Evolutionary conservation across 37 sponge, comb jelly and placozoan genomes (phyloP).

Genomic region (Petrosia ficiformis): DNA sequence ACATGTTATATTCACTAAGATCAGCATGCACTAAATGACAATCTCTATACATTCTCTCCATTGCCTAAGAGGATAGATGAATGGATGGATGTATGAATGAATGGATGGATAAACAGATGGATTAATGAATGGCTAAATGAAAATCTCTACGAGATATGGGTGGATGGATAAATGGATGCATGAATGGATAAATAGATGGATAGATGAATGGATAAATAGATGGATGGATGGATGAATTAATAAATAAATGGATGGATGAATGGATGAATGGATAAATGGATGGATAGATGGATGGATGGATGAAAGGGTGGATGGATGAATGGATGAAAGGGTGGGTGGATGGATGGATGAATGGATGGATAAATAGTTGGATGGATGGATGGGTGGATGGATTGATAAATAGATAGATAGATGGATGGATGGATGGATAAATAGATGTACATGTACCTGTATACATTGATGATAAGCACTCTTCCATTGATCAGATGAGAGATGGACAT

Average conservation of each 20-base stretch:
- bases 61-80: constrained; percentile 27
- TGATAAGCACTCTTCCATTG: constrained; percentile 78
- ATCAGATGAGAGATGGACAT: constrained; percentile 57
- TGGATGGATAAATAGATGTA: not conserved
- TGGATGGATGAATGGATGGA: no score
- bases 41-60: constrained; percentile 78
- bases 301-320: not conserved
- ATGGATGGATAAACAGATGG: not conserved
- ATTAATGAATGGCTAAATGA: not conserved
- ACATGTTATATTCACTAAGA: constrained; percentile 93
- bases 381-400: not conserved
- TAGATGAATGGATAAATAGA: constrained; percentile 19
- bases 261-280: constrained; percentile 23
- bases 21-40: constrained; percentile 92
- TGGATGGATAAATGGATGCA: not conserved
- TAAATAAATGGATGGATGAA: not conserved
- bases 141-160: constrained; percentile 52
- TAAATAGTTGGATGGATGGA: not conserved
- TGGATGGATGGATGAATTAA: no score
- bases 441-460: constrained; percentile 74
- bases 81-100: not conserved
- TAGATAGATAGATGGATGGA: not conserved
- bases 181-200: not conserved
- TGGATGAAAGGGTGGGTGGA: constrained; percentile 20
- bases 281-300: no score